Base-by-base conservation (phyloP, 2,113 vertebrate genomes). In the Esox niger region DNA sequence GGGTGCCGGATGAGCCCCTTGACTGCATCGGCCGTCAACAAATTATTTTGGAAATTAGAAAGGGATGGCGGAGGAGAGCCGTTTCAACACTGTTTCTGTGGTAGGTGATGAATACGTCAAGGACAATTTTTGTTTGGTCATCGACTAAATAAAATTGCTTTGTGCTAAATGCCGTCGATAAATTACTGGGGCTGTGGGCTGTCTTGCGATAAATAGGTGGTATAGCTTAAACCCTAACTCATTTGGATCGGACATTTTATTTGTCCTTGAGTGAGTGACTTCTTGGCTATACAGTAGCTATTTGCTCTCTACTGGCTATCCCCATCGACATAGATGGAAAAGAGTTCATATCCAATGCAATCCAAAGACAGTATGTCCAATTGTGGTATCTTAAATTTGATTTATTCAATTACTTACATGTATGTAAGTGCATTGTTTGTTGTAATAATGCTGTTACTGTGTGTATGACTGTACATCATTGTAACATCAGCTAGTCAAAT, bases 401-500 rank as follows among this genome's bases (percentile, higher is more conserved):
- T 82, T 86, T 68, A 84, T 90, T 87, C 81, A 82, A 84, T 91
- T 87, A 85, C 70, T 91, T 89, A 85, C 68, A 15, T 85, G 71
- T 88, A 86, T 86, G 86, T 87, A 87, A 90, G 88, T 88, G 80
- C 86, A 80, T 79, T 79, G 86, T 80, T 76, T 84, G 81, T 76
- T 83, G 82, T 79, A 32, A 81, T 90, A 90, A 91, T 87, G 81
- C 81, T 86, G 84, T 90, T 90, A 88, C 85, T 87, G 75, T 71
- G 38, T 4, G 38, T 43, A 17, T 43, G 38, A 43, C 38, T 43
- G 38, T 43, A 86, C 82, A 87, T 89, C 87, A 85, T 73, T 85
- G 81, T 69, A 84, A 82, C 82, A 82, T 59, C 69, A 27, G 38
- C 15, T 21, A 29, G 57, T 32, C 57, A 31, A 68, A 68, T 64